phyloP scores from a whole-genome alignment of 2,113 vertebrate species.

The Tretioscincus oriximinensis region DNA sequence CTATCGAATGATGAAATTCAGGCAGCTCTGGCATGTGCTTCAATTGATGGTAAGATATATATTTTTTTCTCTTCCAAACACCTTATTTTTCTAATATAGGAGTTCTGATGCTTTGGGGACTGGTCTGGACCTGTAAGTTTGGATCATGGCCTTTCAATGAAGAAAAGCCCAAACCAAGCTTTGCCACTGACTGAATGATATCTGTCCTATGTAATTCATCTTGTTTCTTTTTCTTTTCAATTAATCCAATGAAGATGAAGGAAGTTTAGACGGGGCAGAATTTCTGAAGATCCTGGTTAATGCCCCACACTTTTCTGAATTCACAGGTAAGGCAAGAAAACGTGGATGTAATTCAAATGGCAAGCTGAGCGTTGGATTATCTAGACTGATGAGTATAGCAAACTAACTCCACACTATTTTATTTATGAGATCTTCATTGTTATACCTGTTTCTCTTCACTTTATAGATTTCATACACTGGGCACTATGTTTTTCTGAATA shows the following conservation, averaged over 20 bases:
- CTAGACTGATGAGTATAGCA: too few species aligned
- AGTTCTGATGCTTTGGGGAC: too few species aligned
- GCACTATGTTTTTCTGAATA: too few species aligned
- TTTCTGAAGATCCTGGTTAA: slow-evolving; percentile 14
- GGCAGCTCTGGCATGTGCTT: slow-evolving; percentile 21
- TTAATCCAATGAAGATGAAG: slow-evolving; percentile 2
- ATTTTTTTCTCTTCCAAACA: neutral
- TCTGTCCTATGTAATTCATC: neutral
- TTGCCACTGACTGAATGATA: neutral
- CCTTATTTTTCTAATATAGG: too few species aligned
- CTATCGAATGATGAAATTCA: slow-evolving; percentile 8
- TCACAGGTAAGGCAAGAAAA: slow-evolving; percentile 2
- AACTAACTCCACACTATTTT: too few species aligned
- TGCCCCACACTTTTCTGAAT: slow-evolving; percentile 3
- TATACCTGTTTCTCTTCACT: too few species aligned
- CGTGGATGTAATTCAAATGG: neutral
- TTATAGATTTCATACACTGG: too few species aligned
- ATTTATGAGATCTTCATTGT: too few species aligned
- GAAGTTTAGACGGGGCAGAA: slow-evolving; percentile 8
- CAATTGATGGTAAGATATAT: slow-evolving; percentile 47
- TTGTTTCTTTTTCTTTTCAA: neutral
- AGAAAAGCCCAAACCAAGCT: too few species aligned
- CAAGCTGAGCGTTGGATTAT: too few species aligned
- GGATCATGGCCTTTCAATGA: too few species aligned
- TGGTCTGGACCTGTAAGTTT: too few species aligned